Evolutionary conservation across 2,113 vertebrate genomes (phyloP), one percentile per base, ranked within the genome.

Genomic region (Camelus dromedarius): DNA sequence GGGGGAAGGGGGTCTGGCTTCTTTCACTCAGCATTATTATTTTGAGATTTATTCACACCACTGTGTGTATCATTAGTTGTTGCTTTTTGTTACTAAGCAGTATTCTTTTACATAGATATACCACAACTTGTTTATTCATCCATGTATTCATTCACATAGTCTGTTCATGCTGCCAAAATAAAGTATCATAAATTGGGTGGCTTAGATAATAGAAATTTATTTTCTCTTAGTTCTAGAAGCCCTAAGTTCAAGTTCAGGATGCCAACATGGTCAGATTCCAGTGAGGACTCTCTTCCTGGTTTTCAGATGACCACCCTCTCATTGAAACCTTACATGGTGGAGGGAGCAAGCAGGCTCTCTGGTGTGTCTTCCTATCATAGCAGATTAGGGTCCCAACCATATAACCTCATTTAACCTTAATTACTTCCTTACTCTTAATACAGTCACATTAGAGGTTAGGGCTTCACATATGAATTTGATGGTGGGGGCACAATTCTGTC

Each of bases 271-370:
- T 48, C 18, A 46, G 46, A 48, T 54, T 24, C 66, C 26, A 20
- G 24, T 18, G 35, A 80, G 11, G 64, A 42, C 35, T 2, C 15
- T 67, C 35, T 15, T 88, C 9, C 81, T 46, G 56, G 42, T 35
- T 70, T 85, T 35, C n/a, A 60, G 18, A 50, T 10, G 28, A 22
- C 46, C n/a, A 11, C 24, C 10, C 30, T 30, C 52, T 79, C 72
- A 2, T 13, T 26, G 35, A 9, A 15, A 35, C 1, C 16, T 46
- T 73, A 64, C 8, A 1, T 8, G 8, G 10, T 8, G 8, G 19
- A 58, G 52, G n/a, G 8, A 32, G 16, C 35, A 60, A 60, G 48
- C 30, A 16, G 52, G 16, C 42, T 77, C 42, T 72, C 28, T 22
- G 6, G 35, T 8, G 48, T 42, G 52, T 73, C 54, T 64, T 86